A percentile compares a stretch with the other conserved stretches of the same genome.
These are phyloP conservation scores for Proterorhinus semilunaris DNA, from an alignment of 2,113 vertebrate genomes.

Conservation along the genomic window DNA sequence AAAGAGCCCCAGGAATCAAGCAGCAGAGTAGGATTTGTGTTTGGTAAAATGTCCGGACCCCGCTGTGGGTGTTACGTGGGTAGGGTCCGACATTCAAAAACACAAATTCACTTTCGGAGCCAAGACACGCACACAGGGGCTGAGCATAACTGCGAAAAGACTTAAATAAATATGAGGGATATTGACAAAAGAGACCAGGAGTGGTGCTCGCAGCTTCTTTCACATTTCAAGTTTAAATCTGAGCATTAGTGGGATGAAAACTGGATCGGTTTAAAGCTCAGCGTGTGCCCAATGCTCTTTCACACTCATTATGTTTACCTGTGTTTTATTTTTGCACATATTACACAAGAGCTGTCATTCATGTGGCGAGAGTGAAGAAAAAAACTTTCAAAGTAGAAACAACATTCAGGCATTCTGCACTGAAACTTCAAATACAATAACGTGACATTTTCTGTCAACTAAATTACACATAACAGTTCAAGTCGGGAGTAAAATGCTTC, in stretches of 20 bases:
- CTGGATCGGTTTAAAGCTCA: not conserved
- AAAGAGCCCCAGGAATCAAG: not conserved
- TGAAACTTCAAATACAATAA: not conserved
- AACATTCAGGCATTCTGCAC: not conserved
- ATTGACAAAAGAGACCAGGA: not conserved
- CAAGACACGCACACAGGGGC: not conserved
- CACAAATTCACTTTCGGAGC: not conserved
- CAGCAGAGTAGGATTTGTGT: not conserved
- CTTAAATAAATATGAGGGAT: slow-evolving; percentile 8
- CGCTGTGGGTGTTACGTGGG: slow-evolving; percentile 9
- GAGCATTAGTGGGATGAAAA: not conserved
- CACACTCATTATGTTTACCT: not conserved
- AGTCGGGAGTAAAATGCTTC: not conserved
- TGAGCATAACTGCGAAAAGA: not conserved
- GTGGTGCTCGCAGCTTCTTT: not conserved
- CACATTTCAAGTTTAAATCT: not conserved
- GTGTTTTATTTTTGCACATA: not conserved
- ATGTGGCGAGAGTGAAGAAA: slow-evolving; percentile 1
- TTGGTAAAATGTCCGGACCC: not conserved
- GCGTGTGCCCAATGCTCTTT: not conserved
- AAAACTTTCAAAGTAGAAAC: not conserved
- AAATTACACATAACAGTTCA: not conserved
- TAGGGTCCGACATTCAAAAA: slow-evolving; percentile 7
- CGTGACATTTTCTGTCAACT: not conserved
- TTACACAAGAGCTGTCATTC: slow-evolving; percentile 3